phyloP scores from a whole-genome alignment of 2,888 invertebrate species.

The Cephalotes varians region DNA sequence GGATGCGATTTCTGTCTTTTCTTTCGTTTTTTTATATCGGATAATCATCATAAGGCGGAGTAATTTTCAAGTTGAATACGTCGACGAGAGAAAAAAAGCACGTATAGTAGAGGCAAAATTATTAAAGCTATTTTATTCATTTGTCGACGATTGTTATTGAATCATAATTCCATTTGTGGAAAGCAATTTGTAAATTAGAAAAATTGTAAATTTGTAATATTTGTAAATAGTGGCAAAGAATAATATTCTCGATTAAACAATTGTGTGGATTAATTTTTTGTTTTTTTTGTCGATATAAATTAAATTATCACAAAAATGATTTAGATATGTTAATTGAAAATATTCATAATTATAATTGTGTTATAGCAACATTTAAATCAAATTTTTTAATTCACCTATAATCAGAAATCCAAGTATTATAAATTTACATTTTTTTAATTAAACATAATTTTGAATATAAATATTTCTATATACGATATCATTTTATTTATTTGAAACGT shows the following conservation, averaged over 20 bases:
- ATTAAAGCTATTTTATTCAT: conserved; percentile 10
- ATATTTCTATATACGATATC: background rate
- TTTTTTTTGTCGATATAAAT: background rate
- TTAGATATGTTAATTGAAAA: background rate
- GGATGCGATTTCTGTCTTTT: conserved; percentile 24
- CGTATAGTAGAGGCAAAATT: background rate
- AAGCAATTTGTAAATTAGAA: conserved; percentile 26
- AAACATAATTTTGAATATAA: background rate
- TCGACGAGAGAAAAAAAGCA: background rate
- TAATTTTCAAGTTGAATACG: conserved; percentile 26
- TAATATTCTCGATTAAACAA: conserved; percentile 37
- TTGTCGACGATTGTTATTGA: conserved; percentile 21
- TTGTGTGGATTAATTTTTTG: conserved; percentile 3
- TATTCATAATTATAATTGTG: background rate
- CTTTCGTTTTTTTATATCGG: background rate
- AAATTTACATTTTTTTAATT: background rate
- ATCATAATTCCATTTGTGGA: background rate
- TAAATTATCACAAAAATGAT: background rate
- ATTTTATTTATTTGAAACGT: background rate
- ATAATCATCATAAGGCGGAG: conserved; percentile 6
- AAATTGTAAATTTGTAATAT: too few relatives aligned
- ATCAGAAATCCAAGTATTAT: background rate
- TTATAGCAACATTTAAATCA: background rate
- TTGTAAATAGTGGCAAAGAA: background rate
- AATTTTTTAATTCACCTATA: background rate